A percentile compares a stretch with the other conserved stretches of the same genome.
These are phyloP conservation scores for Galaxea fascicularis DNA, from an alignment of 92 coral and sea anemone species.

Conservation along the genomic window DNA sequence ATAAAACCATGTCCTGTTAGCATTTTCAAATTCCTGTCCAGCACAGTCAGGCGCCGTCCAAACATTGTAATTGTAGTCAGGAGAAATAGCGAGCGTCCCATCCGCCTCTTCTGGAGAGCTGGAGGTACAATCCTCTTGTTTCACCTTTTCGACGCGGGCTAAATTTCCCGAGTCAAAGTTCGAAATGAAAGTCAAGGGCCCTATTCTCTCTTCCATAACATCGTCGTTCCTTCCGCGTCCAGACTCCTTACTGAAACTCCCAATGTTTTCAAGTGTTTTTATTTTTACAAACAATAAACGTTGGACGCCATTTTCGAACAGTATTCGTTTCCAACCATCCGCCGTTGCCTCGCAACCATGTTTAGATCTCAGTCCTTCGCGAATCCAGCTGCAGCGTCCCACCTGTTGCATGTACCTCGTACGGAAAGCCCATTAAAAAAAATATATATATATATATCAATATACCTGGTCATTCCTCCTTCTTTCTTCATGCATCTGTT, in stretches of 20 bases:
- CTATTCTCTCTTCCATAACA: slow-evolving; percentile 89
- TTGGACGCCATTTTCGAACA: slow-evolving; percentile 56
- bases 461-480: too few relatives aligned
- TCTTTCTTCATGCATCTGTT: too few relatives aligned
- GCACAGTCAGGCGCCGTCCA: slow-evolving; percentile 99
- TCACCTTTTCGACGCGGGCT: slow-evolving; percentile 89
- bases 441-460: too few relatives aligned
- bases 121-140: slow-evolving; percentile 67
- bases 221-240: background rate
- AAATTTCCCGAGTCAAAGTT: slow-evolving; percentile 98
- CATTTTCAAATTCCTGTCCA: slow-evolving; percentile 88
- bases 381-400: background rate
- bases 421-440: too few relatives aligned
- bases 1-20: slow-evolving; percentile 95
- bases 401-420: too few relatives aligned
- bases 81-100: slow-evolving; percentile 46
- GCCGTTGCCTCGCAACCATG: slow-evolving; percentile 83
- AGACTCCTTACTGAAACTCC: background rate
- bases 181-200: slow-evolving; percentile 94
- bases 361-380: slow-evolving; percentile 55
- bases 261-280: background rate
- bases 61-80: slow-evolving; percentile 92
- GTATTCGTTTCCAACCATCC: slow-evolving; percentile 54
- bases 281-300: background rate
- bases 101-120: slow-evolving; percentile 58